phyloP scores from a whole-genome alignment of 2,113 vertebrate species.

The Hyaena hyaena region DNA sequence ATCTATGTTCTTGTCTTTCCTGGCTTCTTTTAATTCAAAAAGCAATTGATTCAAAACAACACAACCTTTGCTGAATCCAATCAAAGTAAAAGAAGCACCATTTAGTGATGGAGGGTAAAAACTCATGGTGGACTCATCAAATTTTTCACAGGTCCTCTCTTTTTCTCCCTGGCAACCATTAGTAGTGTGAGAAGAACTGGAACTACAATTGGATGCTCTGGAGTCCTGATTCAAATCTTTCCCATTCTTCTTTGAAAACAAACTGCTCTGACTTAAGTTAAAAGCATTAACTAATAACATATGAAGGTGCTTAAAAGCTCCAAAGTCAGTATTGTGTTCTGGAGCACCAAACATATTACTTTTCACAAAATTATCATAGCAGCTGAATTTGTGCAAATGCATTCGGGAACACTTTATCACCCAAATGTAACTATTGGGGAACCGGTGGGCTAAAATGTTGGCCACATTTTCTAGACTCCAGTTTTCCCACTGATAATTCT shows the following conservation, averaged over 20 bases:
- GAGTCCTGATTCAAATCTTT: conserved; percentile 81
- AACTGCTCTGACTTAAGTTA: conserved; percentile 87
- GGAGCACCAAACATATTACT: conserved; percentile 98
- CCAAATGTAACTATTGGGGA: conserved; percentile 93
- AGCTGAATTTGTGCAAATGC: conserved; percentile 98
- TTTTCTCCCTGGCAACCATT: conserved; percentile 85
- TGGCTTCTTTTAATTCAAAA: conserved; percentile 92
- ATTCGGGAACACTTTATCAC: conserved; percentile 94
- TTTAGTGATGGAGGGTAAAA: conserved; percentile 82
- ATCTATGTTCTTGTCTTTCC: conserved; percentile 88
- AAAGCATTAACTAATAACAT: conserved; percentile 93
- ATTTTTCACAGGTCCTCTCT: conserved; percentile 82
- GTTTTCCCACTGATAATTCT: conserved; percentile 92
- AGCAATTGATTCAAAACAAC: conserved; percentile 98
- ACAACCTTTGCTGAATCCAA: conserved; percentile 99
- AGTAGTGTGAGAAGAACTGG: conserved; percentile 79
- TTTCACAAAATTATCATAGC: conserved; percentile 96
- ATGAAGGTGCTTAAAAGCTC: conserved; percentile 94
- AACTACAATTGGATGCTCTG: conserved; percentile 79
- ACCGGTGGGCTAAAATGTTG: conserved; percentile 89
- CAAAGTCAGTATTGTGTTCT: conserved; percentile 90
- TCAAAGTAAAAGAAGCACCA: conserved; percentile 89
- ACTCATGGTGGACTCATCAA: conserved; percentile 67
- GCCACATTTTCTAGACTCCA: conserved; percentile 97
- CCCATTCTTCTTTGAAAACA: conserved; percentile 82